phyloP scores from a whole-genome alignment of 2,888 invertebrate genomes.

The Drosophila infuscata region DNA sequence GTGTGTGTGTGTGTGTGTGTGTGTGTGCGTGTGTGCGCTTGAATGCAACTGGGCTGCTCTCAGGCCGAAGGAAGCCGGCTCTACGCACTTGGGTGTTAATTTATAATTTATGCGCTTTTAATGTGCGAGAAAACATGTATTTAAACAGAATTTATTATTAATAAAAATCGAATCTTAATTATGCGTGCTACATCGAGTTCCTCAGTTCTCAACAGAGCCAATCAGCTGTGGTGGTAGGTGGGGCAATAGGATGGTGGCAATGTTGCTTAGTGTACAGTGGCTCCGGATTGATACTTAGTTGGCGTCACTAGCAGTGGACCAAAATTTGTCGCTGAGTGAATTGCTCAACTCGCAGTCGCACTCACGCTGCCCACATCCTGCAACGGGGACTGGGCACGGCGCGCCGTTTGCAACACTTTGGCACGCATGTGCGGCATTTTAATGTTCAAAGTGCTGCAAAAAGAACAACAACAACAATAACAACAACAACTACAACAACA shows the following conservation, averaged over 20 bases:
- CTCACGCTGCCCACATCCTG: constrained; percentile 54
- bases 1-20: neutral
- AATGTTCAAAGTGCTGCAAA: constrained; percentile 71
- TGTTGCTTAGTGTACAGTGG: constrained; percentile 10
- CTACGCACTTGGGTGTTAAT: constrained; percentile 80
- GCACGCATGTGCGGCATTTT: constrained; percentile 81
- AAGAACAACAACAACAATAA: constrained; percentile 49
- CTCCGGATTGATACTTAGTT: constrained; percentile 9
- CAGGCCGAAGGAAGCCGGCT: constrained; percentile 14
- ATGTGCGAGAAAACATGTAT: constrained; percentile 81
- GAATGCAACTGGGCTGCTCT: constrained; percentile 10
- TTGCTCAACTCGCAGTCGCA: constrained; percentile 61
- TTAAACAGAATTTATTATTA: constrained; percentile 80
- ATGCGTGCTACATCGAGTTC: constrained; percentile 31
- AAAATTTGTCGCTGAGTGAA: constrained; percentile 64
- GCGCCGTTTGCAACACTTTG: constrained; percentile 66
- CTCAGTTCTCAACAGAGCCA: neutral
- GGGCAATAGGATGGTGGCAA: constrained; percentile 39
- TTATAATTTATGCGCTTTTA: constrained; percentile 80
- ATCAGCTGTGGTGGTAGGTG: constrained; percentile 39
- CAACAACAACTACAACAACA: constrained; percentile 43
- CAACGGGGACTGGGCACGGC: constrained; percentile 21
- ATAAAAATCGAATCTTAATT: constrained; percentile 75
- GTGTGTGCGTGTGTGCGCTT: constrained; percentile 2
- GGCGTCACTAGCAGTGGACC: constrained; percentile 22